Evolutionary conservation across 2,113 vertebrate species (phyloP), one percentile per base, ranked within the genome.

Genomic region (Myotis lucifugus): DNA sequence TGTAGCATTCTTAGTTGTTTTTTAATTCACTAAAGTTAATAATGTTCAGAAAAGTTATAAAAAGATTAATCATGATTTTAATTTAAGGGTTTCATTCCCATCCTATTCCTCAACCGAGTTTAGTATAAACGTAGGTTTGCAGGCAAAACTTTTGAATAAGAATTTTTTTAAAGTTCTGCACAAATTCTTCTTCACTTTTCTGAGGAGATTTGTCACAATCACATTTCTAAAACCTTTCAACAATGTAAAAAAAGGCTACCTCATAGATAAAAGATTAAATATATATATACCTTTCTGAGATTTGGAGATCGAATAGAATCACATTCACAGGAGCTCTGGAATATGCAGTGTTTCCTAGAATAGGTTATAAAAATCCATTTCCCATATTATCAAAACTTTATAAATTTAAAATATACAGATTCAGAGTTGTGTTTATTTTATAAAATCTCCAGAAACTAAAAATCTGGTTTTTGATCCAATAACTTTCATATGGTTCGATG

Each of bases 361-460:
- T 69, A 72, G 10, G 21, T 88, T 93, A 93, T 23, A 79, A 85
- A 89, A 92, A 85, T 94, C 21, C 23, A 0, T 93, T 97, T 96
- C 13, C 69, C 67, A 21, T 91, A 29, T 40, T 96, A 94, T 5
- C 4, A 86, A 85, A 97, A 48, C 1, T 86, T 88, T 61, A 64
- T 82, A 76, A 84, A 56, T 27, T 66, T 95, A 64, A 81, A 89
- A 91, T 90, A 92, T 85, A 92, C 37, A 18, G 18, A 79, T 88
- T 93, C 46, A 83, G 9, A 78, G 32, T 61, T 54, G n/a, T 40
- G 25, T 73, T 10, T 70, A 40, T 48, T 89, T 88, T 93, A 78
- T 52, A 85, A 96, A 92, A 90, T 29, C 56, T 94, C 48, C 32
- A 90, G 73, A 93, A 88, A 95, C 88, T 27, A 0, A 79, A 77